phyloP scores from a whole-genome alignment of 2,888 invertebrate species.

The Augochlorella aurata region DNA sequence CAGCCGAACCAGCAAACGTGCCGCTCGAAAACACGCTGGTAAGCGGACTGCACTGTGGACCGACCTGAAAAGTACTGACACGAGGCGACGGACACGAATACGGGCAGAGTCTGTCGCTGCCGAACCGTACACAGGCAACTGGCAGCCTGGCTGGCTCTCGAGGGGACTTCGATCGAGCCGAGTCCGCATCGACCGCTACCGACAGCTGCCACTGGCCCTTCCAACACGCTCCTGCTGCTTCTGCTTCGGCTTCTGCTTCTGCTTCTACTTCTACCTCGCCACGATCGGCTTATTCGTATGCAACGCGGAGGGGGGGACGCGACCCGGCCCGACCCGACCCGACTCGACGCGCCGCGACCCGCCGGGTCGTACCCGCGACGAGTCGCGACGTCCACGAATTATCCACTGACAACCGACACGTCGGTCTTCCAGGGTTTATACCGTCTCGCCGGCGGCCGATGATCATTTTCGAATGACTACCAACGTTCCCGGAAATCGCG shows the following conservation, averaged over 20 bases:
- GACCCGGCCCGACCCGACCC: background rate
- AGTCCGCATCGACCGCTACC: slow-evolving; percentile 44
- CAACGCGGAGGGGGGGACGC: slow-evolving; percentile 26
- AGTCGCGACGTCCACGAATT: slow-evolving; percentile 5
- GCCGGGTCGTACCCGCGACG: background rate
- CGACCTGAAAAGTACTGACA: slow-evolving; percentile 61
- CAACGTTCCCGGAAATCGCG: slow-evolving; percentile 37
- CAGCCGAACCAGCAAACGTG: slow-evolving; percentile 29
- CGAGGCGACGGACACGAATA: slow-evolving; percentile 48
- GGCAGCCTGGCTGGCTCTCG: slow-evolving; percentile 6
- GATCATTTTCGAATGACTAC: slow-evolving; percentile 25
- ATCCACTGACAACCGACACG: slow-evolving; percentile 33
- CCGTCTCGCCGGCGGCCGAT: background rate
- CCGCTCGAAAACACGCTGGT: slow-evolving; percentile 44
- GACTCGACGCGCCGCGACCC: background rate
- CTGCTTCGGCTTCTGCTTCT: slow-evolving; percentile 32
- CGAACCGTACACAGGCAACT: slow-evolving; percentile 31
- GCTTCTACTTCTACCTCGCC: slow-evolving; percentile 3
- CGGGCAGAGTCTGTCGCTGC: slow-evolving; percentile 45
- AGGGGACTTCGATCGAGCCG: slow-evolving; percentile 46
- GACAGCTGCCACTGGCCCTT: slow-evolving; percentile 63
- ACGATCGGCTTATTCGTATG: slow-evolving; percentile 57
- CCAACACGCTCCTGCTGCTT: slow-evolving; percentile 45
- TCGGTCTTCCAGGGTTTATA: slow-evolving; percentile 25
- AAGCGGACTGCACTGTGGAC: slow-evolving; percentile 61